Conservation (phyloP, 1,140 invertebrate species). For the Macrobrachium rosenbergii region DNA sequence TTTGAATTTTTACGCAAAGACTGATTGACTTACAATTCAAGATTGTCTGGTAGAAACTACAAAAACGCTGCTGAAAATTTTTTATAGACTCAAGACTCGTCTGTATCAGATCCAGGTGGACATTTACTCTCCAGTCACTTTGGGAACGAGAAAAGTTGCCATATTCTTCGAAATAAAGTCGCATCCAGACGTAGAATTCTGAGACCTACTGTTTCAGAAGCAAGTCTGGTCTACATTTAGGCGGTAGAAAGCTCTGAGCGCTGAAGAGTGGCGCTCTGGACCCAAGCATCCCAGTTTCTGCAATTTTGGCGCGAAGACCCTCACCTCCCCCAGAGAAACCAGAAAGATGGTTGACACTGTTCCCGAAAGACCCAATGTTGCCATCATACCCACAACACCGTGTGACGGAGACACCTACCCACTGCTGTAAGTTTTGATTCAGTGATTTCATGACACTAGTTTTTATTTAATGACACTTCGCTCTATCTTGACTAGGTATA, state of each 20-base stretch:
- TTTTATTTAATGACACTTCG: neutral
- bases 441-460: neutral
- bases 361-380: conserved; percentile 50
- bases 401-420: conserved; percentile 49
- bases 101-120: too few species aligned
- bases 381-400: conserved; percentile 53
- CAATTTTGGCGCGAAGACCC: neutral
- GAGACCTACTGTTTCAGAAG: too few species aligned
- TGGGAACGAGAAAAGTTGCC: too few species aligned
- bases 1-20: too few species aligned
- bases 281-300: neutral
- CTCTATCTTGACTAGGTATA: neutral
- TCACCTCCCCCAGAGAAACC: neutral
- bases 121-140: too few species aligned
- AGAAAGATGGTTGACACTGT: conserved; percentile 41
- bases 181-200: too few species aligned
- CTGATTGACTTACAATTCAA: too few species aligned
- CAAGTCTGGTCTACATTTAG: too few species aligned
- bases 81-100: too few species aligned
- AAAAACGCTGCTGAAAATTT: too few species aligned
- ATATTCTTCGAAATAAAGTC: too few species aligned
- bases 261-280: neutral
- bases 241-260: neutral
- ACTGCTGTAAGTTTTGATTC: conserved; percentile 37
- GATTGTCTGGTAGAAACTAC: too few species aligned